Base-by-base conservation (phyloP, 2,888 invertebrate genomes). In the Orchestes rusci region DNA sequence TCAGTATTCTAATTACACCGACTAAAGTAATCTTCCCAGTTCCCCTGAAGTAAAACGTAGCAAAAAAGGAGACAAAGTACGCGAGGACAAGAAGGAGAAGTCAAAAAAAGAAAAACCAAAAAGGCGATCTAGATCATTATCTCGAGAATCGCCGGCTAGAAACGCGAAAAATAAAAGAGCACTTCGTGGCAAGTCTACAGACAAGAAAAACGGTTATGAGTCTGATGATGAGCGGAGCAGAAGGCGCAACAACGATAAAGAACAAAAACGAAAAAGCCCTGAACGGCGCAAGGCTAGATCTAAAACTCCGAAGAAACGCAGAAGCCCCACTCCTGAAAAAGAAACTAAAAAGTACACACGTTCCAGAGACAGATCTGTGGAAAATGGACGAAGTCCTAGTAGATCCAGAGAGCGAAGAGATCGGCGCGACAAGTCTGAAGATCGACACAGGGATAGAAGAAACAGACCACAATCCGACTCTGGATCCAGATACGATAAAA, bases 31-130 rank as follows among this genome's bases (percentile, higher is more conserved):
- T 31, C 31, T 31, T n/a, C 12, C 13, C 13, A 66, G 66, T 52
- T 66, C 66, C 2, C 62, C 64, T 10, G 61, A 63, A 39, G 55
- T 56, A 5, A 49, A 49, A 33, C 59, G 54, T n/a, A n/a, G n/a
- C 50, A 35, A 36, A 45, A 46, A 43, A 41, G 16, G 46, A 12
- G 34, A 45, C 16, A 32, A 61, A 48, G 46, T 64, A 59, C 51
- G 50, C 50, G 40, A 53, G 7, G 52, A 53, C n/a, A n/a, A n/a
- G n/a, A n/a, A n/a, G 29, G 47, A 52, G 30, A 36, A 13, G 20
- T n/a, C 4, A n/a, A 36, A 30, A 10, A 20, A 8, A 27, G 36
- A 8, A 36, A 36, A 5, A 16, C 49, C 53, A 32, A 47, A 45
- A 37, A 38, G 16, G 3, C 20, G 33, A n/a, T 44, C 43, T 20